Evolutionary conservation across 1,140 invertebrate species (phyloP).

Genomic region (Babylonia areolata): DNA sequence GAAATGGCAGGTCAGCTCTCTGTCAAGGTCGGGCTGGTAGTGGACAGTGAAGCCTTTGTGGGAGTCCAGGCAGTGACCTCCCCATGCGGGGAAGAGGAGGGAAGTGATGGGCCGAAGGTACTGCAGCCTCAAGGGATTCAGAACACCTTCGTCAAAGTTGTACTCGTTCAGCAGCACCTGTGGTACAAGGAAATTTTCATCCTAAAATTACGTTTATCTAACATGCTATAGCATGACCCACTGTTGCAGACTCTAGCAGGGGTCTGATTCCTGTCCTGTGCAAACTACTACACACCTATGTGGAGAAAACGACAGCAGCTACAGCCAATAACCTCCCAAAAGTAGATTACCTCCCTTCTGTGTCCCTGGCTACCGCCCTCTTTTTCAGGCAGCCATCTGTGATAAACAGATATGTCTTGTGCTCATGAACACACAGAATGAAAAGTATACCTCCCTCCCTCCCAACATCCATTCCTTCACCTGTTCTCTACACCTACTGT

Average conservation of each 20-base stretch:
- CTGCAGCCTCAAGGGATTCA: constrained; percentile 67
- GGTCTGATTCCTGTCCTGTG: too few relatives aligned
- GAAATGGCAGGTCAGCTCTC: constrained; percentile 75
- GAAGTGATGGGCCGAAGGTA: constrained; percentile 72
- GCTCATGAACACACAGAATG: neutral
- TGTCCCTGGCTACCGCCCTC: too few relatives aligned
- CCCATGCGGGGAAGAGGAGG: constrained; percentile 73
- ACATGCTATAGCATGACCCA: too few relatives aligned
- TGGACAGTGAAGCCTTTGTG: constrained; percentile 77
- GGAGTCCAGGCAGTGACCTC: constrained; percentile 72
- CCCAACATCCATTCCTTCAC: neutral
- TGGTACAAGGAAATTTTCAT: too few relatives aligned
- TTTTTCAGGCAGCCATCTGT: neutral
- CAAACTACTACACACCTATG: too few relatives aligned
- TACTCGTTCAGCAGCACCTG: constrained; percentile 75
- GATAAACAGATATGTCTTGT: neutral
- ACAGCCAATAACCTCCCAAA: too few relatives aligned
- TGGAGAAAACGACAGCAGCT: too few relatives aligned
- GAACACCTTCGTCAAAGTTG: constrained; percentile 75
- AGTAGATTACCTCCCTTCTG: too few relatives aligned
- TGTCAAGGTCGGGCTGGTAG: constrained; percentile 73
- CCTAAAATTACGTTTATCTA: too few relatives aligned
- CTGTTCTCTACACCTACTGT: too few relatives aligned
- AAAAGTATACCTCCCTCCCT: too few relatives aligned
- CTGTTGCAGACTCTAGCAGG: too few relatives aligned